Base-by-base conservation (phyloP, 2,797 vertebrate species). In the Chiroxiphia lanceolata region DNA sequence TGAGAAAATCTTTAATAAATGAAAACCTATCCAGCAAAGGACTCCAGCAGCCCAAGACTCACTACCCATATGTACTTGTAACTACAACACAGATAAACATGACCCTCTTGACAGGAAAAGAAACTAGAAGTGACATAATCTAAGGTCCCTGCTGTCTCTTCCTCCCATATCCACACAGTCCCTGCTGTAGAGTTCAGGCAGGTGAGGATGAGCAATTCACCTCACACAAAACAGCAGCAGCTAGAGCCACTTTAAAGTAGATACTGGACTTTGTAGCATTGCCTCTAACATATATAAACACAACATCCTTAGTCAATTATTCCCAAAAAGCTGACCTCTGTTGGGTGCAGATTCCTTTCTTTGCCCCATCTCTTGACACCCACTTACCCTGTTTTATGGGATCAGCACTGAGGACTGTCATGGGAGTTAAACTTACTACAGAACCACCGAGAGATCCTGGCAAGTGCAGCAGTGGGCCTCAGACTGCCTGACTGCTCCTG, bases 401-500 rank as follows among this genome's bases (percentile, higher is more conserved):
- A 72, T 21, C 67, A 93, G 71, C 40, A 54, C 40, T 6, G 27
- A 89, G 47, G 27, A 54, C 19, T 59, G 44, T 17, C 42, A 40
- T 2, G 84, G 56, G 47, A 82, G 16, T 11, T 9, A 47, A 54
- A 84, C 31, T 44, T 3, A 1, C n/a, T 48, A 10, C 31, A 74
- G 76, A 91, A 48, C 14, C 23, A 71, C 45, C 1, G 0, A 50
- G 53, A 20, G 59, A 4, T 72, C 47, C 54, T 53, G 19, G 47
- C 42, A 50, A 67, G 51, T 22, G 34, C 20, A 56, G 2, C 0
- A 70, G 33, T 7, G 29, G 8, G 6, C 15, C 82, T 50, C 13
- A 42, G 36, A 13, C 1, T 1, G 0, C 56, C 48, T 1, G 8
- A n/a, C 0, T 15, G 42, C 40, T 70, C 63, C 65, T 17, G 4